Evolutionary conservation across 2,797 vertebrate species (phyloP).

Genomic region (Chloroceryle amazona): DNA sequence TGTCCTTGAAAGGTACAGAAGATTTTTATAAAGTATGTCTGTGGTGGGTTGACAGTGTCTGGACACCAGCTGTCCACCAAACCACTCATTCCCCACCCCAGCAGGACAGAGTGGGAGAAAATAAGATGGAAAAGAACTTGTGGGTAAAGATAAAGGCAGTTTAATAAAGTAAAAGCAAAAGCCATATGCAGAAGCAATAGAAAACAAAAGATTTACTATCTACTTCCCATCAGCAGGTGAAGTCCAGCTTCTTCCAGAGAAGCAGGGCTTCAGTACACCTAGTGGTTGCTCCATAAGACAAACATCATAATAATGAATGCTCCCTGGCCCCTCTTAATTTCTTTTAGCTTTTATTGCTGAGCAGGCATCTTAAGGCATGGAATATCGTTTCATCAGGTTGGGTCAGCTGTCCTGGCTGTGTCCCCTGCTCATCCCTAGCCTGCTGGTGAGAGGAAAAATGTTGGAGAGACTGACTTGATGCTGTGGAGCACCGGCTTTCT

Average conservation of each 20-base stretch:
- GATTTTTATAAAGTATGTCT: background rate
- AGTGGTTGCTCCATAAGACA: too few species aligned
- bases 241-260: background rate
- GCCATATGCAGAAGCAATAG: background rate
- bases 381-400: background rate
- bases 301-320: too few species aligned
- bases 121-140: fast-evolving
- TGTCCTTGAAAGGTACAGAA: background rate
- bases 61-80: background rate
- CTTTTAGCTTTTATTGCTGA: too few species aligned
- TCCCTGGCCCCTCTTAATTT: too few species aligned
- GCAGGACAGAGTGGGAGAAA: background rate
- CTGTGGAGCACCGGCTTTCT: background rate
- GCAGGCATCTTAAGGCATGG: too few species aligned
- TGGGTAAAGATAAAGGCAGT: background rate
- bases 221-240: background rate
- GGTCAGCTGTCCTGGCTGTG: background rate
- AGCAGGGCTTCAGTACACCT: fast-evolving
- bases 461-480: too few species aligned
- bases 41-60: background rate
- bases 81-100: fast-evolving
- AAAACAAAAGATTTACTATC: background rate
- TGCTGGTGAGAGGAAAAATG: too few species aligned
- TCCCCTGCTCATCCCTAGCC: background rate
- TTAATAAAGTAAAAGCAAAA: background rate